These are phyloP conservation scores for Malurus alboscapulatus DNA, from an alignment of 2,113 vertebrate genomes.

Conservation along the genomic window DNA sequence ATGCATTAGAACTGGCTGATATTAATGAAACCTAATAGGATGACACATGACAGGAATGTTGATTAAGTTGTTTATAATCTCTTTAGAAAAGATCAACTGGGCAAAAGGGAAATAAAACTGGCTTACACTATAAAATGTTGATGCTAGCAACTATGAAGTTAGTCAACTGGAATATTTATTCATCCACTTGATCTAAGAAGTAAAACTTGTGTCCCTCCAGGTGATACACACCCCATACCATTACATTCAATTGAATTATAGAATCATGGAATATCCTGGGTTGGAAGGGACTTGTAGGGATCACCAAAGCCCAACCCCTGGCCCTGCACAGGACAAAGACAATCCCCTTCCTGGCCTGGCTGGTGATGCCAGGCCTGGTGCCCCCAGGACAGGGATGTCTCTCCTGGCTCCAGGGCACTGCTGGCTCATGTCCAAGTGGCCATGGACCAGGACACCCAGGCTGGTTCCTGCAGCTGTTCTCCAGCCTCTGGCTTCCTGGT, in stretches of 20 bases:
- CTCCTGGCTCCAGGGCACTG: background rate
- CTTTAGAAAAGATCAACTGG: background rate
- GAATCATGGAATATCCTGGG: background rate
- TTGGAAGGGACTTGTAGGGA: background rate
- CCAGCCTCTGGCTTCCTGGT: background rate
- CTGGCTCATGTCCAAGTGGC: background rate
- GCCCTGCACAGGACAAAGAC: background rate
- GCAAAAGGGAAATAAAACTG: background rate
- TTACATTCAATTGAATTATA: background rate
- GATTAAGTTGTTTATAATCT: conserved; percentile 43
- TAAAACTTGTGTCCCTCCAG: background rate
- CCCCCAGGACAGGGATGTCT: background rate
- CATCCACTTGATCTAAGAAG: background rate
- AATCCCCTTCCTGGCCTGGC: background rate
- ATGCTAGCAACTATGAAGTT: background rate
- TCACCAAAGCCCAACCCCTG: background rate
- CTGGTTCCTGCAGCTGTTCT: background rate
- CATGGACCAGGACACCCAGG: accelerated
- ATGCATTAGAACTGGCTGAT: conserved; percentile 3
- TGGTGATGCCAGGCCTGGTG: accelerated
- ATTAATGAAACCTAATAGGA: conserved; percentile 45
- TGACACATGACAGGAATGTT: conserved; percentile 41
- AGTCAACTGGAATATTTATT: background rate
- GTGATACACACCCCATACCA: background rate
- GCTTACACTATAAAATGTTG: background rate